Percentiles rank a stretch among this genome's conserved stretches.
phyloP scores from a whole-genome alignment of 2,888 invertebrate genomes.

The Drosophila nigricruria region DNA sequence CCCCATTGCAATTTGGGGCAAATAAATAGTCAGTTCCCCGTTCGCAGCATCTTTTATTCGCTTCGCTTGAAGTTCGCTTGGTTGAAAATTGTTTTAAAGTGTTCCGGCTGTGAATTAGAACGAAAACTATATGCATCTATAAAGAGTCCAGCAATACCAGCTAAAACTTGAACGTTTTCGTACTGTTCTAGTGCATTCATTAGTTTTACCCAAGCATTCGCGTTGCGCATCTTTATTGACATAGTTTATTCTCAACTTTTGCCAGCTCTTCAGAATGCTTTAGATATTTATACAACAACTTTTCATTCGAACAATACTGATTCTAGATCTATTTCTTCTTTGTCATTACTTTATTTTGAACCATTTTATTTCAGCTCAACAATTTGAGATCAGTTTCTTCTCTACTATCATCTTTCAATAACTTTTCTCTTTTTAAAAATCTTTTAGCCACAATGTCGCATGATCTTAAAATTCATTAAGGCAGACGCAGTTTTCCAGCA shows the following conservation, averaged over 20 bases:
- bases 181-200: background rate
- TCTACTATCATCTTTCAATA: background rate
- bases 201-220: background rate
- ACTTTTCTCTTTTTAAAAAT: too few relatives aligned
- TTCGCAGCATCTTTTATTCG: slow-evolving; percentile 45
- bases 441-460: background rate
- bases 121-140: background rate
- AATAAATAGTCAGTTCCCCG: slow-evolving; percentile 62
- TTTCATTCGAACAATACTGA: background rate
- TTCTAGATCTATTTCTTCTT: background rate
- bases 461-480: too few relatives aligned
- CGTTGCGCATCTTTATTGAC: background rate
- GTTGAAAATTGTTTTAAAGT: slow-evolving; percentile 54
- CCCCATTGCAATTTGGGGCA: slow-evolving; percentile 66
- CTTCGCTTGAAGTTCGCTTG: slow-evolving; percentile 54
- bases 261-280: background rate
- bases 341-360: background rate
- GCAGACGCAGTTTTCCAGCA: background rate
- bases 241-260: background rate
- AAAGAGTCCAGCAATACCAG: background rate
- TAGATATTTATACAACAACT: background rate
- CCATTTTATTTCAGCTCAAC: background rate
- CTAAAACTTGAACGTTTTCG: background rate
- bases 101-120: slow-evolving; percentile 14
- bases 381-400: background rate